Evolutionary conservation across 2,888 invertebrate species (phyloP).

Genomic region (Amblyjoppa fuscipennis): DNA sequence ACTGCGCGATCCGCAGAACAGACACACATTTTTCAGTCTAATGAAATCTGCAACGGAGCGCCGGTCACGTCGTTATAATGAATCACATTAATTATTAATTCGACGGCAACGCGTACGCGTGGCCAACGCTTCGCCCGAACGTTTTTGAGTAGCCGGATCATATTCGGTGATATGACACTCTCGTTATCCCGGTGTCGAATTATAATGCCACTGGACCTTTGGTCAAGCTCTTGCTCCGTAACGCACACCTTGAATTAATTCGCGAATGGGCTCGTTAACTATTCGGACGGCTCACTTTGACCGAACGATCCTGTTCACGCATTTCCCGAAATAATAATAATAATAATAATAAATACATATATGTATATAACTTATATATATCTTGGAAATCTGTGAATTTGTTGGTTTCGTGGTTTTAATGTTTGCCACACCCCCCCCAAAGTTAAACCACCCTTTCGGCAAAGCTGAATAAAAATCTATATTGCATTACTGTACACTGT

Average conservation of each 20-base stretch:
- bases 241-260: slow-evolving; percentile 24
- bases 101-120: slow-evolving; percentile 1
- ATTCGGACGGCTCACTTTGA: slow-evolving; percentile 36
- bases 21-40: slow-evolving; percentile 14
- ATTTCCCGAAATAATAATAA: not conserved
- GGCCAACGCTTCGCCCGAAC: not conserved
- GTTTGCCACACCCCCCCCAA: too few species aligned
- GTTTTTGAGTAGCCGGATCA: slow-evolving; percentile 34
- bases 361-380: too few species aligned
- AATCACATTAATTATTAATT: slow-evolving; percentile 47
- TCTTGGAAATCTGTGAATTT: too few species aligned
- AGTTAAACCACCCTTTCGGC: too few species aligned
- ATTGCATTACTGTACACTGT: too few species aligned
- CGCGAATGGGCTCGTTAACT: slow-evolving; percentile 37
- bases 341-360: too few species aligned
- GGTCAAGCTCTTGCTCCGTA: not conserved
- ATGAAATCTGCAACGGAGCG: slow-evolving; percentile 34
- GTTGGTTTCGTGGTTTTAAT: too few species aligned
- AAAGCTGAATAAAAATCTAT: too few species aligned
- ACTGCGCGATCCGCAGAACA: not conserved
- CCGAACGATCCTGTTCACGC: slow-evolving; percentile 2
- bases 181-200: slow-evolving; percentile 58
- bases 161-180: slow-evolving; percentile 39
- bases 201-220: slow-evolving; percentile 3
- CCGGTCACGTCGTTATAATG: slow-evolving; percentile 28